Evolutionary conservation across 2,797 vertebrate genomes (phyloP).

Genomic region (Myotis myotis): DNA sequence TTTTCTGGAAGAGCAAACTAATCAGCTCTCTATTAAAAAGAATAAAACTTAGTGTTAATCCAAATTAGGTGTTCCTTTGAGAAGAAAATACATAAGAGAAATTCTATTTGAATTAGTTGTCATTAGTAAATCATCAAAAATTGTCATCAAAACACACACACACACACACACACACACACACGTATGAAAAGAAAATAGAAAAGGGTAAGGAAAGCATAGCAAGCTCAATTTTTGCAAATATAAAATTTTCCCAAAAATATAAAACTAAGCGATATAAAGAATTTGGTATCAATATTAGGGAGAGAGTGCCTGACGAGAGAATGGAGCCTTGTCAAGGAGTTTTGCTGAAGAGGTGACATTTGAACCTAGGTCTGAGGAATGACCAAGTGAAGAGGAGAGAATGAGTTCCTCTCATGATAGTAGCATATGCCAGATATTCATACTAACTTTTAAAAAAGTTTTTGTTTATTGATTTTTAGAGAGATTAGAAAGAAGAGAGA

Average conservation of each 20-base stretch:
- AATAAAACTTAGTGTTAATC: slow-evolving; percentile 58
- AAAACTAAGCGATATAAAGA: neutral
- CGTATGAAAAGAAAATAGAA: neutral
- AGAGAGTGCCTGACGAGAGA: neutral
- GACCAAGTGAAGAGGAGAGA: neutral
- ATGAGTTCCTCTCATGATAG: neutral
- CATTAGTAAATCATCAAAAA: slow-evolving; percentile 69
- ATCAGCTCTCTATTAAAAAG: slow-evolving; percentile 51
- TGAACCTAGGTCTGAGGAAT: neutral
- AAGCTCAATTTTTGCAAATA: neutral
- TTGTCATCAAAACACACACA: slow-evolving; percentile 58
- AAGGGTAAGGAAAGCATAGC: neutral
- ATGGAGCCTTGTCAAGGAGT: neutral
- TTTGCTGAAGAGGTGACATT: neutral
- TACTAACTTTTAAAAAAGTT: neutral
- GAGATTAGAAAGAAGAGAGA: neutral
- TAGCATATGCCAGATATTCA: neutral
- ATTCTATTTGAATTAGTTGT: slow-evolving; percentile 66
- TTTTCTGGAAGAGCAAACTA: slow-evolving; percentile 58
- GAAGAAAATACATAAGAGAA: slow-evolving; percentile 43
- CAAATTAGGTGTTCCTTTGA: slow-evolving; percentile 55
- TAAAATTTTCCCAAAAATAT: neutral
- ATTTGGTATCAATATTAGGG: neutral
- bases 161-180: too few relatives aligned
- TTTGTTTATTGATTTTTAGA: neutral